Evolutionary conservation across 2,888 invertebrate species (phyloP).

Genomic region (Quadroppia sp.): DNA sequence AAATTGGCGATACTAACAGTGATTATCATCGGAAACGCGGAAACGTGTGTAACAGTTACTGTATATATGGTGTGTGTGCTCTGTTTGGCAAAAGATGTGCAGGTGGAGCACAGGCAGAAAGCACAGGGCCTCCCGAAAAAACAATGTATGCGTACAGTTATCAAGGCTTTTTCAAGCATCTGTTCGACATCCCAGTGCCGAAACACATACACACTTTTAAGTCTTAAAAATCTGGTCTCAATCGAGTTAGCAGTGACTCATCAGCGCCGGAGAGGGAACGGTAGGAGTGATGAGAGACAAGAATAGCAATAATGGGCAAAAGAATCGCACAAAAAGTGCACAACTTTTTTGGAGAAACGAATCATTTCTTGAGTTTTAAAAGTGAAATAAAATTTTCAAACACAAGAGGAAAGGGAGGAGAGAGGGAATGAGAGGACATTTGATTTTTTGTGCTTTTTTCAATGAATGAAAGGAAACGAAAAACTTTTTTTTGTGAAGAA

Average conservation of each 20-base stretch:
- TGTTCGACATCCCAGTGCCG: background rate
- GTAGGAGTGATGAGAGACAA: conserved; percentile 6
- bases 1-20: conserved; percentile 15
- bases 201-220: background rate
- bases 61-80: background rate
- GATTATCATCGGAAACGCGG: conserved; percentile 28
- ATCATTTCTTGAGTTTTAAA: background rate
- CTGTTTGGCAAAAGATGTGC: background rate
- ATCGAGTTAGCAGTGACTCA: background rate
- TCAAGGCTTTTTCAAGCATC: background rate
- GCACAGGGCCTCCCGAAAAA: background rate
- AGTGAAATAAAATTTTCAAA: background rate
- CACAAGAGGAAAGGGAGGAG: too few relatives aligned
- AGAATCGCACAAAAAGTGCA: conserved; percentile 1
- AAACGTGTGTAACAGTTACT: conserved; percentile 24
- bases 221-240: too few relatives aligned
- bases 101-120: background rate
- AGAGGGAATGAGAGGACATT: background rate
- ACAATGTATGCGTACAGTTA: background rate
- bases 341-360: background rate
- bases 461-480: background rate
- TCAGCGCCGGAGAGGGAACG: background rate
- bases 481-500: background rate
- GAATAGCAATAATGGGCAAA: conserved; percentile 10
- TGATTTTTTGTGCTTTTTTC: too few relatives aligned